Base-by-base conservation (phyloP, 2,113 vertebrate species). In the Apteryx mantelli region DNA sequence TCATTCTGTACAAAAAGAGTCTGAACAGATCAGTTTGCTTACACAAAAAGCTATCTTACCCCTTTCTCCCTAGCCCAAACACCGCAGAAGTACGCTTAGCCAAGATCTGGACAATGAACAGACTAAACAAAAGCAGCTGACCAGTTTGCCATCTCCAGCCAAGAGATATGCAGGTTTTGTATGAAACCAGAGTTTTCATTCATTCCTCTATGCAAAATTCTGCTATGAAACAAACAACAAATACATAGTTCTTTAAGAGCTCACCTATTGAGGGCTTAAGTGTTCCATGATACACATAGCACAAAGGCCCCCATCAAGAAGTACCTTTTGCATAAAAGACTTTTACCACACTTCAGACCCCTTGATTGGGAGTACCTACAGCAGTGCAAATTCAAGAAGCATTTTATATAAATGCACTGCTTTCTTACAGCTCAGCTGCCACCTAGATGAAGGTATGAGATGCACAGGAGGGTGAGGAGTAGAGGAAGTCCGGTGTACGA, bases 91-190 rank as follows among this genome's bases (percentile, higher is more conserved):
- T 20, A 82, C 4, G 34, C 34, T 93, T 78, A 76, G 52, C 71
- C 40, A 44, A 93, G 32, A 93, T 52, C 60, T 81, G n/a, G 69
- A 86, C 69, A 97, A 92, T 1, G 14, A 95, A 87, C 9, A 87
- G 92, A 96, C 86, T 85, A 96, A 95, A 95, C 91, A 95, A 95
- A 89, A 89, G 70, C 86, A 92, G 86, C 74, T 95, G 94, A 93
- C 53, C 28, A 71, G 52, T 55, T 48, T 73, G 56, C 19, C 36
- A 55, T 24, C 52, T 94, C 36, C 32, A 77, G n/a, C 44, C 60
- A 71, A 83, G 26, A 61, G 21, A 86, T 7, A 84, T 3, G 63
- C 3, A 65, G 17, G 8, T 36, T 46, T 68, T 42, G 21, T 25
- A 77, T 19, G 65, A 86, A 94, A 66, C 7, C 22, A 53, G 91